phyloP scores from a whole-genome alignment of 1,140 invertebrate species.

The Heliconius congener region DNA sequence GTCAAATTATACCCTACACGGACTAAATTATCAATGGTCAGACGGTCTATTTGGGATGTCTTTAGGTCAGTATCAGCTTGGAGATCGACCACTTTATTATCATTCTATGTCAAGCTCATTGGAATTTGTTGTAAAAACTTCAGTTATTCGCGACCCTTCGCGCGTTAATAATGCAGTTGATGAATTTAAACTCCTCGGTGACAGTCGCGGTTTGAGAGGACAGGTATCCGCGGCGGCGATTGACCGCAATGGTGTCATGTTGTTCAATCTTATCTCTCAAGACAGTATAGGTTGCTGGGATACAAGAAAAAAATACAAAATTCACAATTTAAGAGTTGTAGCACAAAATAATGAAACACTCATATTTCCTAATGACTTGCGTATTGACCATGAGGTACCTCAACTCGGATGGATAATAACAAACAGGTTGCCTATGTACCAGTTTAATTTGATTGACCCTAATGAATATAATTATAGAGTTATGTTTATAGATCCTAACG shows the following conservation, averaged over 20 bases:
- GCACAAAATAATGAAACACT: slow-evolving; percentile 84
- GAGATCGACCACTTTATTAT: slow-evolving; percentile 86
- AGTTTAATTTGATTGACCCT: slow-evolving; percentile 86
- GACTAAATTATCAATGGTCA: slow-evolving; percentile 89
- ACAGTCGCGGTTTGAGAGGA: slow-evolving; percentile 83
- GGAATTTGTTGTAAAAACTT: slow-evolving; percentile 87
- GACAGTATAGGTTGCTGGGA: slow-evolving; percentile 92
- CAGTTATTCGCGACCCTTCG: slow-evolving; percentile 84
- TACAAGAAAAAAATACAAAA: slow-evolving; percentile 86
- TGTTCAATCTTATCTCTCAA: slow-evolving; percentile 88
- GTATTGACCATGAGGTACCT: slow-evolving; percentile 86
- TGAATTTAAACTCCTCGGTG: slow-evolving; percentile 85
- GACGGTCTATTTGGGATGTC: slow-evolving; percentile 91
- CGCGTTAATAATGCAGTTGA: slow-evolving; percentile 81
- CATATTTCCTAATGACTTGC: slow-evolving; percentile 90
- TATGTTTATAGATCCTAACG: slow-evolving; percentile 83
- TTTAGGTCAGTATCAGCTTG: slow-evolving; percentile 83
- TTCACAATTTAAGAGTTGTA: slow-evolving; percentile 84
- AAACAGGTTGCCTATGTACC: slow-evolving; percentile 87
- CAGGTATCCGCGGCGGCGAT: slow-evolving; percentile 88
- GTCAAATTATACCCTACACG: slow-evolving; percentile 86
- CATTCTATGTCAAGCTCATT: slow-evolving; percentile 90
- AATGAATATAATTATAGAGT: slow-evolving; percentile 87
- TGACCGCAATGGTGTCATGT: slow-evolving; percentile 88
- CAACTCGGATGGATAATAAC: slow-evolving; percentile 89